Base-by-base conservation (phyloP, 1,140 invertebrate genomes). In the Campoletis sonorensis region DNA sequence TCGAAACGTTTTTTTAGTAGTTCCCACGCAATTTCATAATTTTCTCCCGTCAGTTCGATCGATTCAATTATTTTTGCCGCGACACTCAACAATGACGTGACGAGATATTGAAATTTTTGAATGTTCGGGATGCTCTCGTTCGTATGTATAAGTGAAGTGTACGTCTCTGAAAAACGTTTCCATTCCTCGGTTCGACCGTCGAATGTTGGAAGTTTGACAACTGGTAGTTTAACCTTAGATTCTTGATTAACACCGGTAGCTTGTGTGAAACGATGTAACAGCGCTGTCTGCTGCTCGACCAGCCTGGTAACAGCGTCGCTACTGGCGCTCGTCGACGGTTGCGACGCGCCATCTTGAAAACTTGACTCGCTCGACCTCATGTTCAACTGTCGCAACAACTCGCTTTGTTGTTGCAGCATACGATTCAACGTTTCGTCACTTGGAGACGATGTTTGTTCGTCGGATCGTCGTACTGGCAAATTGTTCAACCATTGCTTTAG, bases 11-110 rank as follows among this genome's bases (percentile, higher is more conserved):
- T 81, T 45, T 72, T 84, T 33, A 86, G 64, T 13, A 87, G 77
- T 0, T 84, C 30, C 84, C 85, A 87, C 0, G 84, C 83, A 26
- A 84, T 81, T 7, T 45, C 67, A 77, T 87, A 85, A 79, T 86
- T 85, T 37, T 68, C 80, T 15, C 27, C 70, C 2, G 83, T 58
- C n/a, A 83, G 81, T 40, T 81, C 61, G 30, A 84, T 58, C 26
- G 82, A 81, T 30, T 81, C 61, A 33, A 84, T 82, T 23, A 86
- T 58, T 37, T 82, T 79, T 15, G 82, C 79, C 2, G 86, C 85
- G 37, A 71, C 71, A 54, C 75, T 82, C 16, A 33, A 16, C 21
- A 84, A 51, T 61, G 80, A 81, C 15, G 77, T 75, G 16, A 27
- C 40, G 7, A 84, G 67, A 54, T 84, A 83, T 51, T 82, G 79